Percentiles rank a stretch among this genome's conserved stretches.
These are phyloP conservation scores for Polietes domitor DNA, from an alignment of 2,888 invertebrate genomes.

Conservation along the genomic window DNA sequence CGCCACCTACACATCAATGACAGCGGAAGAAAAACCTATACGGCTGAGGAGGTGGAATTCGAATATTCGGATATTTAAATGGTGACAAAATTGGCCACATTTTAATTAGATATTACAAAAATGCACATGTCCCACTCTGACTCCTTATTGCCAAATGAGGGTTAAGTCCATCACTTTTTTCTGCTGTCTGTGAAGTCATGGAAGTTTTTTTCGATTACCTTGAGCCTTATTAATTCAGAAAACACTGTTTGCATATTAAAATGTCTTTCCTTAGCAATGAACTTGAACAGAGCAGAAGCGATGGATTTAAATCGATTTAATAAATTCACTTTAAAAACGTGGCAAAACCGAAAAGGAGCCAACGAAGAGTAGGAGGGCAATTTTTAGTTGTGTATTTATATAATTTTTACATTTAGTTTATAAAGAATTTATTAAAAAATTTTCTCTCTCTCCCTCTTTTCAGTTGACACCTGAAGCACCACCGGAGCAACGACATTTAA, in stretches of 20 bases:
- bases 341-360: background rate
- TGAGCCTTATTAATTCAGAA: constrained; percentile 8
- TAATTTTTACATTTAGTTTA: background rate
- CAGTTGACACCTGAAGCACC: constrained; percentile 48
- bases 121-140: no score
- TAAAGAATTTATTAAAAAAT: background rate
- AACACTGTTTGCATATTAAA: constrained; percentile 65
- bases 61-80: no score
- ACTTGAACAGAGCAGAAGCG: constrained; percentile 38
- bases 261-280: constrained; percentile 37
- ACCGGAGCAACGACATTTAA: constrained; percentile 30
- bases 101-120: no score
- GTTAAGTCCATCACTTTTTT: background rate
- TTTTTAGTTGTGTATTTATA: background rate
- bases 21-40: no score
- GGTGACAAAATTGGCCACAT: no score
- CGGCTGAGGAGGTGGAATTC: no score
- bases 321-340: constrained; percentile 45
- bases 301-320: background rate
- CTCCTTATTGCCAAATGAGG: background rate
- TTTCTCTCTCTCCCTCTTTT: constrained; percentile 34
- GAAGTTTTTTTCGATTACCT: constrained; percentile 1
- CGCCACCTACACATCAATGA: no score
- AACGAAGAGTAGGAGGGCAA: background rate
- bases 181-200: constrained; percentile 1